These are phyloP conservation scores for Cephus spinipes DNA, from an alignment of 2,888 invertebrate species.

Conservation along the genomic window DNA sequence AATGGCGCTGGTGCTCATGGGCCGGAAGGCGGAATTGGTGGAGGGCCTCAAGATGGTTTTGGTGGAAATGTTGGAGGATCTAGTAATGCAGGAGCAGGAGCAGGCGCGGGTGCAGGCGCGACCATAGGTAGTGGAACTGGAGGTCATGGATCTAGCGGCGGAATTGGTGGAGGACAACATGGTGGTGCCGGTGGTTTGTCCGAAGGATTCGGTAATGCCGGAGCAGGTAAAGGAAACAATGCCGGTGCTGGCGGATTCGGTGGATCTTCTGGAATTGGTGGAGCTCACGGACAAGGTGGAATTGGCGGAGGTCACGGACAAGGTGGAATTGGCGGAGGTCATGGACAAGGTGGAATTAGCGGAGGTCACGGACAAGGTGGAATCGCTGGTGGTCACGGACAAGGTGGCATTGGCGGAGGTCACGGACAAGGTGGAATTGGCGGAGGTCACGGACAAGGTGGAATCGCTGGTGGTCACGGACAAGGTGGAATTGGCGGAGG, in stretches of 20 bases:
- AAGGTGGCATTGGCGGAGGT: background rate
- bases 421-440: background rate
- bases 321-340: background rate
- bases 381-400: background rate
- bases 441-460: background rate
- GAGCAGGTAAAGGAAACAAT: background rate
- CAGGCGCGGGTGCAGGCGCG: no score
- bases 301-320: background rate
- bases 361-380: background rate
- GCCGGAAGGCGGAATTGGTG: no score
- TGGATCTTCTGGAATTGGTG: constrained; percentile 1
- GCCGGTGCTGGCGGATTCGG: constrained; percentile 1
- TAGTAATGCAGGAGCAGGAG: no score
- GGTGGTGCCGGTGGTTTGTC: background rate
- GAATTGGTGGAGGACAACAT: background rate
- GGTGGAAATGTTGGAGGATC: background rate
- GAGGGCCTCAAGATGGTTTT: no score
- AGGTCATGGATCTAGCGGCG: no score
- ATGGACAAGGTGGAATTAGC: background rate
- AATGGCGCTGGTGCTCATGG: no score
- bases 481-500: no score
- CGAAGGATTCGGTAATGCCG: background rate
- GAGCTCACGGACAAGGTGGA: constrained; percentile 3
- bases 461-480: background rate
- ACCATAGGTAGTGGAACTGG: no score